Conservation (phyloP, 2,797 vertebrate genomes). For the Sebastes nivosus region DNA sequence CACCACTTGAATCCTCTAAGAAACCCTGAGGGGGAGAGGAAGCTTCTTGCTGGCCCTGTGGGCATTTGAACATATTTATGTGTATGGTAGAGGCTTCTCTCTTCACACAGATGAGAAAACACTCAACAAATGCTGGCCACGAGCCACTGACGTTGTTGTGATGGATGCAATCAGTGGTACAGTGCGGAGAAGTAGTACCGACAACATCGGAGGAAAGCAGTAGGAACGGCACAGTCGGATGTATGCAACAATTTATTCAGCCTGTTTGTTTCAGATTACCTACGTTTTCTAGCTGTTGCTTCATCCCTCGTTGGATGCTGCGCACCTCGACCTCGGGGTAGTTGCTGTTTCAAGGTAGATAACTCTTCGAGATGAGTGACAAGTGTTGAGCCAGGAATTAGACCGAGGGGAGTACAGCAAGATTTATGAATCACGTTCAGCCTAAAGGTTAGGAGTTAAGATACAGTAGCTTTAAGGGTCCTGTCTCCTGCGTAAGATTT, state of each 20-base stretch:
- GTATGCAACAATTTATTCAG: background rate
- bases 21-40: constrained; percentile 30
- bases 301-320: background rate
- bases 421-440: background rate
- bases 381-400: constrained; percentile 21
- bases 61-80: constrained; percentile 11
- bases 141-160: background rate
- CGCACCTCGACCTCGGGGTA: background rate
- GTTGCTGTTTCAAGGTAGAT: constrained; percentile 5
- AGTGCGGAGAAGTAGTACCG: background rate
- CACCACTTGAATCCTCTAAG: constrained; percentile 14
- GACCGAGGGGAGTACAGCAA: background rate
- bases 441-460: background rate
- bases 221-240: background rate
- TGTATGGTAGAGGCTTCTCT: background rate
- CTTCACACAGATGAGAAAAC: constrained; percentile 15
- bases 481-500: background rate
- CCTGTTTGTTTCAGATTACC: constrained; percentile 8
- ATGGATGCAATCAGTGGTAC: constrained; percentile 25
- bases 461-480: background rate
- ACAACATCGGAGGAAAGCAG: background rate
- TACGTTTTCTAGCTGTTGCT: background rate
- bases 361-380: constrained; percentile 20
- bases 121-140: constrained; percentile 7
- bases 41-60: background rate